Evolutionary conservation across 2,113 vertebrate species (phyloP), one percentile per base, ranked within the genome.

Genomic region (Pachypanchax playfairii): DNA sequence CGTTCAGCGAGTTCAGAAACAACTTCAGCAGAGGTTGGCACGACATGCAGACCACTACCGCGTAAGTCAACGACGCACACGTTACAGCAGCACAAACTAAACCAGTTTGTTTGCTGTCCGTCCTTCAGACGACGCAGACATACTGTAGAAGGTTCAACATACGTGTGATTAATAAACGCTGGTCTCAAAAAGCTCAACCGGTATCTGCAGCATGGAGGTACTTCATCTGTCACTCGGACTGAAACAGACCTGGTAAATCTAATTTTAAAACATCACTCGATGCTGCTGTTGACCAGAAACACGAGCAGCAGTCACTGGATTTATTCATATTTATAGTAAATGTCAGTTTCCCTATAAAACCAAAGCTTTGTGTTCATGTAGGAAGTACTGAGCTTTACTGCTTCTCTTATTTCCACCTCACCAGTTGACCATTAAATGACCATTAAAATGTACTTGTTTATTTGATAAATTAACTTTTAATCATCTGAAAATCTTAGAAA

Each of bases 11-110:
- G 74, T 65, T 99, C 55, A 94, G 88, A 70, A 94, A 92, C 88
- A 99, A 98, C 85, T 92, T 99, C 25, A 97, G 92, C 89, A 92
- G 83, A 85, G 91, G 96, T 89, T 99, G 97, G 97, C 91, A 94
- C 0, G 97, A 98, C 66, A 77, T 99, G 94, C 96, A 98, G 88
- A 94, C 91, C 39, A 95, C 94, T n/a, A 89, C 90, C 1, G 96
- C 94, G 97, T 99, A 73, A 95, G 97, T 89, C 53, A 4, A 9
- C 1, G 18, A 21, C n/a, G 18, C 21, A 21, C 28, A 4, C 57
- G 6, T 35, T n/a, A n/a, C n/a, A n/a, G n/a, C n/a, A n/a, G n/a
- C n/a, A n/a, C n/a, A n/a, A n/a, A n/a, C n/a, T n/a, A n/a, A n/a
- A n/a, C 28, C 3, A 2, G 7, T 33, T 1, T 73, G 53, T 77